These are phyloP conservation scores for Taeniopygia guttata DNA, from an alignment of 2,797 vertebrate genomes.

Conservation along the genomic window DNA sequence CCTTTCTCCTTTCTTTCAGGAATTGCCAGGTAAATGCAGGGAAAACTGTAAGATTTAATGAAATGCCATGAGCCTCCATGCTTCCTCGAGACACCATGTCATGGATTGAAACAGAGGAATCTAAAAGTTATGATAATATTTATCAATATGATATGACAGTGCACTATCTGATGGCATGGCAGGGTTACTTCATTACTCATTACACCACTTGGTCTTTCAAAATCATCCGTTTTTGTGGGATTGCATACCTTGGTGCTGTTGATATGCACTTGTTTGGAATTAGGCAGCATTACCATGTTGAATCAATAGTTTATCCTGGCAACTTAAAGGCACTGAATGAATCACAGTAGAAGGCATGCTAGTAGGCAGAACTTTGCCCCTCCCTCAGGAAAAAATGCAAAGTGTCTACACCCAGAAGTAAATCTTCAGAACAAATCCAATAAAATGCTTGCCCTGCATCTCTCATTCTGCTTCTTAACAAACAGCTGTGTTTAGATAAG, in stretches of 20 bases:
- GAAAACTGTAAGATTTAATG: neutral
- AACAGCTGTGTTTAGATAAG: neutral
- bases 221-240: neutral
- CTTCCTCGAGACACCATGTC: neutral
- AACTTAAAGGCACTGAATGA: neutral
- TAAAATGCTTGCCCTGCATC: neutral
- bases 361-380: neutral
- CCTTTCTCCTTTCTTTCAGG: neutral
- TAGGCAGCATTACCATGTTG: neutral
- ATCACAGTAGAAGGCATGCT: neutral
- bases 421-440: neutral
- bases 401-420: neutral
- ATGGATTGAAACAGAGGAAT: neutral
- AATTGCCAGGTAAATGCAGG: neutral
- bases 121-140: neutral
- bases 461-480: neutral
- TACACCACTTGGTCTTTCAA: slow-evolving; percentile 25
- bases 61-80: neutral
- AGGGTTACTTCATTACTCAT: neutral
- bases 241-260: neutral
- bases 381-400: neutral
- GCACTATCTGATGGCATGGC: neutral
- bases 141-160: neutral
- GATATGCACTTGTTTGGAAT: neutral
- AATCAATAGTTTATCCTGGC: slow-evolving; percentile 24